phyloP scores from a whole-genome alignment of 2,797 vertebrate species.

The Borostomias antarcticus region DNA sequence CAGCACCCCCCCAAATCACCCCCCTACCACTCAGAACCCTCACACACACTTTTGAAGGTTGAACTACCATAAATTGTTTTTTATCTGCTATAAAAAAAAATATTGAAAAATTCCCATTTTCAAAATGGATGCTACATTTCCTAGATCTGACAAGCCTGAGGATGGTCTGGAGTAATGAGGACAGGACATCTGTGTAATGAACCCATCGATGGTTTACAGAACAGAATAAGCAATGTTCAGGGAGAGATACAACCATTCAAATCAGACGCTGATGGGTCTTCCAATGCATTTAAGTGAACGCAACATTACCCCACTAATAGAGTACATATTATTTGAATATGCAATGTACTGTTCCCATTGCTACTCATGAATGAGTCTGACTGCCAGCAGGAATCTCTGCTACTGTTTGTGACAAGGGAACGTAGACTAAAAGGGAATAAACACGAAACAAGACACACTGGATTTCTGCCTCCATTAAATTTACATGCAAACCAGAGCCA shows the following conservation, averaged over 20 bases:
- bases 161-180: slow-evolving; percentile 39
- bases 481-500: slow-evolving; percentile 64
- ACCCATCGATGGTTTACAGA: not conserved
- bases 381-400: slow-evolving; percentile 11
- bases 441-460: not conserved
- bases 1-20: no score
- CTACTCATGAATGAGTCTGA: slow-evolving; percentile 52
- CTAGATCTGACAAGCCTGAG: slow-evolving; percentile 21
- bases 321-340: slow-evolving; percentile 46
- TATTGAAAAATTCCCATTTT: slow-evolving; percentile 6
- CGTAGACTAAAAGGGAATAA: slow-evolving; percentile 21
- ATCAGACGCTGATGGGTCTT: slow-evolving; percentile 11
- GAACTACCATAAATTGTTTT: not conserved
- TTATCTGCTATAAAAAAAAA: no score
- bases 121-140: not conserved
- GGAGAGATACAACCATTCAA: slow-evolving; percentile 14
- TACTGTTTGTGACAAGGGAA: slow-evolving; percentile 39
- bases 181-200: slow-evolving; percentile 34
- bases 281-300: slow-evolving; percentile 5
- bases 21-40: not conserved
- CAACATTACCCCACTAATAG: slow-evolving; percentile 60
- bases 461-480: slow-evolving; percentile 37
- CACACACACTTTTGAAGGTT: not conserved
- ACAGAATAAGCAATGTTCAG: slow-evolving; percentile 8
- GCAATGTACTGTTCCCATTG: slow-evolving; percentile 48